Conservation (phyloP, 2,888 invertebrate species). For the Geophilus truncorum region DNA sequence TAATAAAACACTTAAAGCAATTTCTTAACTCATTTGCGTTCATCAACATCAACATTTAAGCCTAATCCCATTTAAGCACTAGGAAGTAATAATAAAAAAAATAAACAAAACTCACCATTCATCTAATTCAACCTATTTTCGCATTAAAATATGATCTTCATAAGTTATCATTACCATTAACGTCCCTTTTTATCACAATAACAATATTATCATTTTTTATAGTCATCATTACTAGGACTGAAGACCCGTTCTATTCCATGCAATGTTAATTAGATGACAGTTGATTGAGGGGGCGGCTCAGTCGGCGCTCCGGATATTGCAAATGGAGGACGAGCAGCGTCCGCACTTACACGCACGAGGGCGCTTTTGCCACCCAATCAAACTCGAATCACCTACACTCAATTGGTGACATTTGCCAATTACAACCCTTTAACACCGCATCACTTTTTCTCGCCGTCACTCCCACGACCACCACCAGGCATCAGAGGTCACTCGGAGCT, state of each 20-base stretch:
- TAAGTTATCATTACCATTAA: background rate
- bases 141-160: background rate
- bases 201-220: background rate
- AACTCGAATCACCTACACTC: slow-evolving; percentile 2
- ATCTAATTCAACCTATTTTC: background rate
- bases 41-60: too few relatives aligned
- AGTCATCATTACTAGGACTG: background rate
- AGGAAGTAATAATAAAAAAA: background rate
- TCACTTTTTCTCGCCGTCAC: background rate
- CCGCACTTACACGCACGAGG: slow-evolving; percentile 24
- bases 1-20: too few relatives aligned
- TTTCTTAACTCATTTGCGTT: too few relatives aligned
- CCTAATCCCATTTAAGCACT: too few relatives aligned
- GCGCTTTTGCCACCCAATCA: slow-evolving; percentile 24
- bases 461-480: background rate
- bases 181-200: background rate
- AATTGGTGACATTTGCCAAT: slow-evolving; percentile 27
- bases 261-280: slow-evolving; percentile 25
- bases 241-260: background rate
- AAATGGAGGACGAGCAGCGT: slow-evolving; percentile 27
- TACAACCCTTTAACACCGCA: slow-evolving; percentile 1
- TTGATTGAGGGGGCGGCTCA: slow-evolving; percentile 22
- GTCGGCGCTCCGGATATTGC: slow-evolving; percentile 19
- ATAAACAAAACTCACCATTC: background rate
- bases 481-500: background rate